These are phyloP conservation scores for Tolypeutes matacus DNA, from an alignment of 2,797 vertebrate genomes.

Conservation along the genomic window DNA sequence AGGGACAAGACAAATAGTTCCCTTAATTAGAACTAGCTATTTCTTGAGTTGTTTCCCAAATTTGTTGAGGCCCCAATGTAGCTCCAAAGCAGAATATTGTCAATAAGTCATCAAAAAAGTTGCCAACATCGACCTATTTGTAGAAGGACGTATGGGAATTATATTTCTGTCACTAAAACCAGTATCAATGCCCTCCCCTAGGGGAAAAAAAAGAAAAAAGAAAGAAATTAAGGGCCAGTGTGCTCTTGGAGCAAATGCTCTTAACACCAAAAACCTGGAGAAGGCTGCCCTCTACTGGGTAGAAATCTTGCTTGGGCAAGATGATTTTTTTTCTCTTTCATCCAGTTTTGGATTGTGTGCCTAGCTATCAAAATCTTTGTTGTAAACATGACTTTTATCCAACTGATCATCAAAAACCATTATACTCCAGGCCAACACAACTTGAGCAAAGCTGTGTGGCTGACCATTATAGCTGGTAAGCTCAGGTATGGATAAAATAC, in stretches of 20 bases:
- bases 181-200: background rate
- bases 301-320: background rate
- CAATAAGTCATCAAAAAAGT: background rate
- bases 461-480: background rate
- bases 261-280: background rate
- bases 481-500: background rate
- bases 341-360: background rate
- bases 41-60: background rate
- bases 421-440: background rate
- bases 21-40: background rate
- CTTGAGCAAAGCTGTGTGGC: background rate
- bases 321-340: background rate
- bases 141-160: background rate
- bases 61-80: background rate
- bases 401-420: background rate
- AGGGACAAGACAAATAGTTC: background rate
- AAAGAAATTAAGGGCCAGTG: background rate
- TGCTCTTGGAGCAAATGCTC: background rate
- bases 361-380: background rate
- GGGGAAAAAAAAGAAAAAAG: background rate
- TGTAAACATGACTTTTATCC: background rate
- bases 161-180: background rate
- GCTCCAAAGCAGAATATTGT: background rate
- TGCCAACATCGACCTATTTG: background rate
- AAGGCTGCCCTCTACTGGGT: conserved; percentile 64